These are phyloP conservation scores for Myoxocephalus aenaeus DNA, from an alignment of 2,797 vertebrate species.

Conservation along the genomic window DNA sequence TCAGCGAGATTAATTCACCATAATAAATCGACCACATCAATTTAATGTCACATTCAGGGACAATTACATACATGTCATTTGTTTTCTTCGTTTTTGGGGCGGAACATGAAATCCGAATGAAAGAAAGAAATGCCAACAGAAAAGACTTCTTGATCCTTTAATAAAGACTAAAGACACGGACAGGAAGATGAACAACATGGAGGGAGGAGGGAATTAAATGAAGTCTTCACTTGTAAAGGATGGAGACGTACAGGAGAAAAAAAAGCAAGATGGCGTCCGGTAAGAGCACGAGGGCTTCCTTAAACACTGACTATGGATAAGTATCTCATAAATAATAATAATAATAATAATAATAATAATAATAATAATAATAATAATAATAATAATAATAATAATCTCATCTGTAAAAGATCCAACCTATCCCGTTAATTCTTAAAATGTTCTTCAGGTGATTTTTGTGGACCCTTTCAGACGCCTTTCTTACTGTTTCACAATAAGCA, in stretches of 20 bases:
- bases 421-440: too few relatives aligned
- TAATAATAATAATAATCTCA: too few relatives aligned
- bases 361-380: too few relatives aligned
- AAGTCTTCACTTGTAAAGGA: constrained; percentile 22
- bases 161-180: background rate
- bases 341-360: too few relatives aligned
- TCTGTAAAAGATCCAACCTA: too few relatives aligned
- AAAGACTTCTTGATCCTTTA: background rate
- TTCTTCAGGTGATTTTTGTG: too few relatives aligned
- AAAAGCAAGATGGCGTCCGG: background rate
- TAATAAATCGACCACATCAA: background rate
- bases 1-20: too few relatives aligned
- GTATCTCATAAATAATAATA: too few relatives aligned
- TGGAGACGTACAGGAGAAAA: background rate
- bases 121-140: background rate
- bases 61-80: background rate
- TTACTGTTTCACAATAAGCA: too few relatives aligned
- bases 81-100: background rate
- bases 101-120: background rate
- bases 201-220: constrained; percentile 16
- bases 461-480: too few relatives aligned
- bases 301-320: too few relatives aligned
- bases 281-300: too few relatives aligned
- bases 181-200: background rate
- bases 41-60: background rate